Percentiles rank a stretch among this genome's conserved stretches.
Evolutionary conservation across 1,140 invertebrate species (phyloP).

Genomic region (Mactra quadrangularis): DNA sequence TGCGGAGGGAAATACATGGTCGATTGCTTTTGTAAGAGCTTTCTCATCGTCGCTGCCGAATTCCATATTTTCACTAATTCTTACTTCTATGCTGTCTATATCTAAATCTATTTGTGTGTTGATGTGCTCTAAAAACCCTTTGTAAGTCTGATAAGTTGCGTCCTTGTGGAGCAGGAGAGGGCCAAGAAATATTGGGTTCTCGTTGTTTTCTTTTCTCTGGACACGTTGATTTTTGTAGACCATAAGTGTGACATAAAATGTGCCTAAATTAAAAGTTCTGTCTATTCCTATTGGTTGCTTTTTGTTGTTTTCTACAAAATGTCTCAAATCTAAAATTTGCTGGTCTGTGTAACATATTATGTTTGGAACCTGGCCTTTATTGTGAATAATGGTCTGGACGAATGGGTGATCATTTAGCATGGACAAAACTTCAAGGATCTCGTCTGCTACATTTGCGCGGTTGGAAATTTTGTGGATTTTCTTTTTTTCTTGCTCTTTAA

Average conservation of each 20-base stretch:
- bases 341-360: constrained; percentile 20
- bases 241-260: constrained; percentile 21
- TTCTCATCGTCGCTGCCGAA: constrained; percentile 26
- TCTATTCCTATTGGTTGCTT: constrained; percentile 26
- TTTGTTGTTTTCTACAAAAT: background rate
- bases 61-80: constrained; percentile 29
- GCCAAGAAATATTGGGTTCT: constrained; percentile 19
- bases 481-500: too few species aligned
- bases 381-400: constrained; percentile 1
- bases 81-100: constrained; percentile 5
- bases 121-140: constrained; percentile 13
- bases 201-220: background rate
- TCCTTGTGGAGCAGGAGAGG: constrained; percentile 37
- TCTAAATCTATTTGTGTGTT: constrained; percentile 5
- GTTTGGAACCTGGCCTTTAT: background rate
- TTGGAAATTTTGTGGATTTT: too few species aligned
- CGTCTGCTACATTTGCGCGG: constrained; percentile 1
- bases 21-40: constrained; percentile 11
- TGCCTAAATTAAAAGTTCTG: constrained; percentile 21
- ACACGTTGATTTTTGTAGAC: constrained; percentile 35
- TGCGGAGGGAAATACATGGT: constrained; percentile 14
- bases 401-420: constrained; percentile 23
- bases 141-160: constrained; percentile 16
- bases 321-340: constrained; percentile 27
- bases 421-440: background rate